phyloP scores from a whole-genome alignment of 2,113 vertebrate genomes.

The Ascaphus truei region DNA sequence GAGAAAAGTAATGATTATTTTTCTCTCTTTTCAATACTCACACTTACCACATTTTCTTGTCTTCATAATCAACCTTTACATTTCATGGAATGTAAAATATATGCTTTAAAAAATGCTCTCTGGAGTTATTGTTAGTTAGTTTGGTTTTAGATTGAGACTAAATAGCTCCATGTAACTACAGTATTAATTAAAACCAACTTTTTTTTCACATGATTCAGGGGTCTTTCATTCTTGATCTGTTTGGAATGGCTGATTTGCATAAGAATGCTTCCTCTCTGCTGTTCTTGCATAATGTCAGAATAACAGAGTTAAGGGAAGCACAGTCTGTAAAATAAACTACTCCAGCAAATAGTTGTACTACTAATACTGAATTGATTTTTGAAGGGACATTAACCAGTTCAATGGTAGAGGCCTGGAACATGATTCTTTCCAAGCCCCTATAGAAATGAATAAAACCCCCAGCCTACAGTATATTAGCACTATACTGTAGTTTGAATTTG shows the following conservation, averaged over 20 bases:
- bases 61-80: constrained; percentile 37
- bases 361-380: not conserved
- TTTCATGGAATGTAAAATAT: constrained; percentile 42
- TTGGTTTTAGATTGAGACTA: constrained; percentile 29
- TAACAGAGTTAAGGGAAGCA: constrained; percentile 45
- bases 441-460: too few relatives aligned
- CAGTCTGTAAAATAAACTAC: constrained; percentile 13
- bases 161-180: not conserved
- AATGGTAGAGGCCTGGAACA: too few relatives aligned
- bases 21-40: constrained; percentile 32
- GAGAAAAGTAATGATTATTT: constrained; percentile 35
- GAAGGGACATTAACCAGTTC: too few relatives aligned
- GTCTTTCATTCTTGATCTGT: constrained; percentile 48
- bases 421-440: too few relatives aligned
- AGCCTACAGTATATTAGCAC: too few relatives aligned
- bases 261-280: constrained; percentile 49
- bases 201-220: constrained; percentile 58
- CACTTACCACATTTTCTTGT: constrained; percentile 24
- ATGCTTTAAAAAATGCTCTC: constrained; percentile 42
- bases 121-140: constrained; percentile 24
- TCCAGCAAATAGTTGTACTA: not conserved
- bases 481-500: too few relatives aligned
- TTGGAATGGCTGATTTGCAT: constrained; percentile 58
- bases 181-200: constrained; percentile 38
- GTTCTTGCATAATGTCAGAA: constrained; percentile 54